phyloP scores from a whole-genome alignment of 2,888 invertebrate genomes.

The Dynastes tityus region DNA sequence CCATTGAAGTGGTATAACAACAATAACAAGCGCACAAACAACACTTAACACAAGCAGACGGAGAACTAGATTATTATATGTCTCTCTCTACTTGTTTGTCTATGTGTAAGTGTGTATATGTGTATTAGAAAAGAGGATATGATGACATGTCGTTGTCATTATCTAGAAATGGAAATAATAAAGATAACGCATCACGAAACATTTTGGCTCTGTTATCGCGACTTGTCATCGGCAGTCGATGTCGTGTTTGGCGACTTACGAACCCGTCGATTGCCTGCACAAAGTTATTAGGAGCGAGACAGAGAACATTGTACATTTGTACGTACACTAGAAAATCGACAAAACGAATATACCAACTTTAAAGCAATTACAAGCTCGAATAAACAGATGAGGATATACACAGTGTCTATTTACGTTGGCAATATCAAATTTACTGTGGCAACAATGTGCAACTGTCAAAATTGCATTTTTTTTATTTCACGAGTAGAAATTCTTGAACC shows the following conservation, averaged over 20 bases:
- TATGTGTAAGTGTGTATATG: background rate
- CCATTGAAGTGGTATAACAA: slow-evolving; percentile 30
- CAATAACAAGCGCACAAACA: slow-evolving; percentile 2
- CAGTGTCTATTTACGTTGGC: too few relatives aligned
- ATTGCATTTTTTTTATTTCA: too few relatives aligned
- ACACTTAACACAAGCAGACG: background rate
- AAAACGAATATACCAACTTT: too few relatives aligned
- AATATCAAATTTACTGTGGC: too few relatives aligned
- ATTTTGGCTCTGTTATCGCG: background rate
- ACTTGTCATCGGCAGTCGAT: slow-evolving; percentile 5
- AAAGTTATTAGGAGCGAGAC: too few relatives aligned
- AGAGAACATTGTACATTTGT: too few relatives aligned
- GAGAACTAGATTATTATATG: too few relatives aligned
- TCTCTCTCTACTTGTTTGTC: background rate
- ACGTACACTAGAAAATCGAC: too few relatives aligned
- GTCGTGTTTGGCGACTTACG: slow-evolving; percentile 4
- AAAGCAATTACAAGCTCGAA: too few relatives aligned
- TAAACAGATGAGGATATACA: too few relatives aligned
- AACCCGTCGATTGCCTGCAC: background rate
- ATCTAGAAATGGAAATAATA: slow-evolving; percentile 19
- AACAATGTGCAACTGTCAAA: too few relatives aligned
- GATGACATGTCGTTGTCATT: slow-evolving; percentile 3
- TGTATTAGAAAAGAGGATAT: background rate
- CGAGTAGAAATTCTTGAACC: too few relatives aligned
- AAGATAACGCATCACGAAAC: background rate